A percentile compares a stretch with the other conserved stretches of the same genome.
Conservation (phyloP, 2,113 vertebrate species). For the Crocuta crocuta region DNA sequence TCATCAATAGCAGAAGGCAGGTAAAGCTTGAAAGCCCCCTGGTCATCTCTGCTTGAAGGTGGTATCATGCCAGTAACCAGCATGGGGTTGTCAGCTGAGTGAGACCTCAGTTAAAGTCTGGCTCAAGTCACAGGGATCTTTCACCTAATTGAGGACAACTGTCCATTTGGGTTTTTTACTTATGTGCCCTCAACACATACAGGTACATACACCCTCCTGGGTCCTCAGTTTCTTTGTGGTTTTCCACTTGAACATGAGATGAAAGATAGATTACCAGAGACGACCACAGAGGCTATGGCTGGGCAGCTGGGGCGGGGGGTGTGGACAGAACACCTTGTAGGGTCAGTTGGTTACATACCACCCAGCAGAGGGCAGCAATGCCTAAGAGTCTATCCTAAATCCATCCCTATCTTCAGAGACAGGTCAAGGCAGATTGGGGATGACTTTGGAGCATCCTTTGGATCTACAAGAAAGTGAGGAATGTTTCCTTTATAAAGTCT, state of each 20-base stretch:
- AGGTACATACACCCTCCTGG: neutral
- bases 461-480: neutral
- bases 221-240: neutral
- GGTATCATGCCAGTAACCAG: neutral
- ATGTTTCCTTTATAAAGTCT: neutral
- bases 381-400: conserved; percentile 62
- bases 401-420: neutral
- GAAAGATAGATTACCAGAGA: neutral
- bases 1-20: conserved; percentile 57
- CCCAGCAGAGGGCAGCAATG: conserved; percentile 82
- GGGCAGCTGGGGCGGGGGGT: neutral
- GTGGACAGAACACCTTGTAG: neutral
- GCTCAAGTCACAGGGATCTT: neutral
- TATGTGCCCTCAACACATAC: neutral
- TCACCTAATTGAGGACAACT: neutral
- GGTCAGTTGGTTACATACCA: conserved; percentile 70
- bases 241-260: conserved; percentile 7
- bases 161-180: neutral
- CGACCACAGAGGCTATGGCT: neutral
- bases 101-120: neutral
- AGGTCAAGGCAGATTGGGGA: neutral
- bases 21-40: neutral
- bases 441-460: neutral
- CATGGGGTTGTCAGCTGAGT: neutral
- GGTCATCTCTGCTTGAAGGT: conserved; percentile 1